A percentile compares a stretch with the other conserved stretches of the same genome.
phyloP scores from a whole-genome alignment of 2,113 vertebrate species.

The Sula dactylatra region DNA sequence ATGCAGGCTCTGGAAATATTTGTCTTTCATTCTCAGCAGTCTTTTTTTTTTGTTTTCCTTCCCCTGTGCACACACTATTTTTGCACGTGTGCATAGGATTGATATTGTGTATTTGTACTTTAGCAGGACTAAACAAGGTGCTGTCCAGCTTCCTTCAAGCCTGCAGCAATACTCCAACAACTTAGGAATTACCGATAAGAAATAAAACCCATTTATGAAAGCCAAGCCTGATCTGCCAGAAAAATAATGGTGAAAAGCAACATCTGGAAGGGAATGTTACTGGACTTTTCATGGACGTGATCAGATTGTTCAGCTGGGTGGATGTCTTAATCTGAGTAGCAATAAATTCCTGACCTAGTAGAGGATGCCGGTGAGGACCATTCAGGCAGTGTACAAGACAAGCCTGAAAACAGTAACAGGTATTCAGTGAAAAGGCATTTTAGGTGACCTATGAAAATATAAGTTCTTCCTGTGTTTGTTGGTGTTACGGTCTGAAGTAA shows the following conservation, averaged over 20 bases:
- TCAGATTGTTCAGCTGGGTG: neutral
- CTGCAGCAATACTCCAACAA: neutral
- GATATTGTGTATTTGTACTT: neutral
- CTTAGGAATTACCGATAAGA: neutral
- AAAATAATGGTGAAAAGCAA: neutral
- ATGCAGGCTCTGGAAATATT: neutral
- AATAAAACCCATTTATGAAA: neutral
- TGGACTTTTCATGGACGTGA: neutral
- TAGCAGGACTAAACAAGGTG: neutral
- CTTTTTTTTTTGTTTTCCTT: neutral
- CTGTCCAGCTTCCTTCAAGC: neutral
- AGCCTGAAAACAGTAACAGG: neutral
- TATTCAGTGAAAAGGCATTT: neutral
- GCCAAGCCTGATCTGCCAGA: neutral
- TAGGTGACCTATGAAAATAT: neutral
- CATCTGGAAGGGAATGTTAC: neutral
- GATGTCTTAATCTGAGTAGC: neutral
- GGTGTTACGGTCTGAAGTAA: neutral
- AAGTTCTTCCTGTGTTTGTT: neutral
- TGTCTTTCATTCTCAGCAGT: neutral
- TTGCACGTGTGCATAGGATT: neutral
- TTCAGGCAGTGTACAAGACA: neutral
- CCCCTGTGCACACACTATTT: fast-evolving
- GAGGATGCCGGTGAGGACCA: neutral
- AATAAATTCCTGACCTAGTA: neutral